Percentiles rank a stretch among this genome's conserved stretches.
phyloP scores from a whole-genome alignment of 2,797 vertebrate species.

The Nannoperca obscura region DNA sequence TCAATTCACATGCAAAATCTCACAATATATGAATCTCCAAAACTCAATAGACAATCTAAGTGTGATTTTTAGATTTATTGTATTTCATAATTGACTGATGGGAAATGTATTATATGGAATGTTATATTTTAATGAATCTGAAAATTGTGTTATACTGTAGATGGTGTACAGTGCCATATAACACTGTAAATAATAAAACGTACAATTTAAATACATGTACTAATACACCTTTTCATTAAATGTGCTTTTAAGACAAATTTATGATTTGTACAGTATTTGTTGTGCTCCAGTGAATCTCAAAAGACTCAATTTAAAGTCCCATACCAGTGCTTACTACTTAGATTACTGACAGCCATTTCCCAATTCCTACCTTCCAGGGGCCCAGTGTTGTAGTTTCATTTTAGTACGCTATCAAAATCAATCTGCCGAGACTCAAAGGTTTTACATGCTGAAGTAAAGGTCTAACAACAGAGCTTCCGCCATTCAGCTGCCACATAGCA shows the following conservation, averaged over 20 bases:
- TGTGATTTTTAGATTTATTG: background rate
- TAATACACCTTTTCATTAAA: background rate
- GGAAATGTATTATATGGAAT: background rate
- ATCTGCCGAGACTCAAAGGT: background rate
- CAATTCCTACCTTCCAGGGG: background rate
- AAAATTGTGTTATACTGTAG: background rate
- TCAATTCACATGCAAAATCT: background rate
- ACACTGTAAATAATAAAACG: background rate
- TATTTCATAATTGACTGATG: background rate
- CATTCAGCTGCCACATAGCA: too few relatives aligned
- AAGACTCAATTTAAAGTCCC: background rate
- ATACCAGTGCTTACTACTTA: background rate
- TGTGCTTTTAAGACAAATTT: background rate
- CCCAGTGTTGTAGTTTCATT: background rate
- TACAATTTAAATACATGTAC: slow-evolving; percentile 1
- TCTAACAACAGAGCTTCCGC: too few relatives aligned
- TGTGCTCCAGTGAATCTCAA: background rate
- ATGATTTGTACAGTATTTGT: background rate
- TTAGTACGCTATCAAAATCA: background rate
- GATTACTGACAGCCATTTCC: background rate
- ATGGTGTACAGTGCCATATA: background rate
- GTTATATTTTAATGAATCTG: background rate
- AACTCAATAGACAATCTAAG: background rate
- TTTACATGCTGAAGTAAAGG: too few relatives aligned
- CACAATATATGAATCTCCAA: background rate